Conservation (phyloP, 2,113 vertebrate species). For the Aplodontia rufa region DNA sequence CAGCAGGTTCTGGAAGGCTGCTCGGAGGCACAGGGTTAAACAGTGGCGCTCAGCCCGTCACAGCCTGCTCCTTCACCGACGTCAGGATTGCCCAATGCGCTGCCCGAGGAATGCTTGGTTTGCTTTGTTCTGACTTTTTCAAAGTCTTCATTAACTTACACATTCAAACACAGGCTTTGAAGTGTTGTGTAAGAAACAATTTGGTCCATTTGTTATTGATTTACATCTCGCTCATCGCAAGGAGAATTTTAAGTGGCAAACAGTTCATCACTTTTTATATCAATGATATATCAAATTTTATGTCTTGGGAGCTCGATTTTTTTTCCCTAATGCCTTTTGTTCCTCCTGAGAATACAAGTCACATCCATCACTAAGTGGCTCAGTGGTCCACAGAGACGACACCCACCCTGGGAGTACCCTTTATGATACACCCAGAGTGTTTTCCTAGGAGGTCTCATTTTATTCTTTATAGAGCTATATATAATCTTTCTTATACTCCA, state of each 20-base stretch:
- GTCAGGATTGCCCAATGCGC: not conserved
- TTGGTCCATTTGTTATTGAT: constrained; percentile 42
- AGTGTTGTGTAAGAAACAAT: constrained; percentile 44
- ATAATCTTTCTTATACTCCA: not conserved
- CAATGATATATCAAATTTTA: not conserved
- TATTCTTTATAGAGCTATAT: not conserved
- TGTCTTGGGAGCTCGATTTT: not conserved
- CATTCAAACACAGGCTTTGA: constrained; percentile 24
- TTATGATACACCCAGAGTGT: not conserved
- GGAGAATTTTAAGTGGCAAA: constrained; percentile 53
- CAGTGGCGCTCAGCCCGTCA: not conserved
- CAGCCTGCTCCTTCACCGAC: not conserved
- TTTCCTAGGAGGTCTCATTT: not conserved
- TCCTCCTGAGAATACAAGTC: constrained; percentile 20
- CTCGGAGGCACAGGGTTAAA: not conserved
- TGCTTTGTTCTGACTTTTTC: constrained; percentile 50
- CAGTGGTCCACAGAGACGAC: not conserved
- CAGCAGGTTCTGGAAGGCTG: not conserved
- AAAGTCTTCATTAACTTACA: constrained; percentile 43
- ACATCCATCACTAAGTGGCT: not conserved
- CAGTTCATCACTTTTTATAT: constrained; percentile 40
- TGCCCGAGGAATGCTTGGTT: not conserved
- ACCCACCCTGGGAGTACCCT: too few species aligned
- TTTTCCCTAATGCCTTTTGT: not conserved
- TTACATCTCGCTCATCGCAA: constrained; percentile 19